Evolutionary conservation across 2,888 invertebrate genomes (phyloP).

Genomic region (Limenitis camilla): DNA sequence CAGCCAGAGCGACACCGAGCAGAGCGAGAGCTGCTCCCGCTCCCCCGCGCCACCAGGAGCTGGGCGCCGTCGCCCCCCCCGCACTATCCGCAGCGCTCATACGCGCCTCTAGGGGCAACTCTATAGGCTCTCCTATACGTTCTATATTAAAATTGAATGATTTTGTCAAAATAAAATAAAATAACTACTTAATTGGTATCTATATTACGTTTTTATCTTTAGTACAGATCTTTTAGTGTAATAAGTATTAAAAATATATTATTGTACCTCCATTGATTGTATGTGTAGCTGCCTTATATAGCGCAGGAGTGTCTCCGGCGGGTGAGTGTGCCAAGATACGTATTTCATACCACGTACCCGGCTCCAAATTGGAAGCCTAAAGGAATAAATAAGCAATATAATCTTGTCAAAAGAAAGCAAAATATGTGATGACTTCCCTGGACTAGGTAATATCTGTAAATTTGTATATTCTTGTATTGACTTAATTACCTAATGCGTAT

Average conservation of each 20-base stretch:
- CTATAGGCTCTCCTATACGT: constrained; percentile 44
- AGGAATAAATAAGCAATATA: background rate
- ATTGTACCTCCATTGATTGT: constrained; percentile 62
- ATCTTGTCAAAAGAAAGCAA: no score
- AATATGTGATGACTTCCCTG: background rate
- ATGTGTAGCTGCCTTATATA: constrained; percentile 73
- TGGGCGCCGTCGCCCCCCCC: no score
- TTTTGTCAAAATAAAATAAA: no score
- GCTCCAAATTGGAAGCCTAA: constrained; percentile 63
- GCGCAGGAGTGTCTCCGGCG: constrained; percentile 70
- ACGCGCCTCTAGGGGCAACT: constrained; percentile 31
- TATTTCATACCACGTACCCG: constrained; percentile 76
- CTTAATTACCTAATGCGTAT: no score
- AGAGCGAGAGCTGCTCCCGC: constrained; percentile 32
- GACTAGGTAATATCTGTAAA: no score
- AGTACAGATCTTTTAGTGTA: no score
- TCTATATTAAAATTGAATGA: no score
- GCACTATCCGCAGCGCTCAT: constrained; percentile 20
- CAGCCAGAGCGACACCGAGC: constrained; percentile 21
- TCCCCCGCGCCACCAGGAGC: constrained; percentile 24
- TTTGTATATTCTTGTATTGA: no score
- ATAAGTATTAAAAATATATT: background rate
- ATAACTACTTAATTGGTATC: no score
- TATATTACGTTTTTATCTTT: no score
- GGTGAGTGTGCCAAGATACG: constrained; percentile 70